phyloP scores from a whole-genome alignment of 2,113 vertebrate species.

The Etheostoma spectabile region DNA sequence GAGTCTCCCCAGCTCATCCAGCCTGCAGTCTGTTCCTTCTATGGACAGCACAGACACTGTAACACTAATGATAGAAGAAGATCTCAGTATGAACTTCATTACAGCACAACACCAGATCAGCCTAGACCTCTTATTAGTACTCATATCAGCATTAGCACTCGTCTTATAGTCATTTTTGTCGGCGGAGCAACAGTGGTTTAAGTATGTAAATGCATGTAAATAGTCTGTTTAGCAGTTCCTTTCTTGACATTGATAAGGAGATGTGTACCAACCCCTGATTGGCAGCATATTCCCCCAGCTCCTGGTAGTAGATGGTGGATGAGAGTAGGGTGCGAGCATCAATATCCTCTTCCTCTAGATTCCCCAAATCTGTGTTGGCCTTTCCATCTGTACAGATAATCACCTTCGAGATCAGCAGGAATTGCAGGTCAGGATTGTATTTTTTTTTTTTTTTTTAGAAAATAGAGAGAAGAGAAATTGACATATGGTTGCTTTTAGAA shows the following conservation, averaged over 20 bases:
- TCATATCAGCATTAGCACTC: not conserved
- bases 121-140: not conserved
- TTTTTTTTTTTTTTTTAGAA: not conserved
- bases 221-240: not conserved
- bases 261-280: slow-evolving; percentile 72
- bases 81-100: slow-evolving; percentile 29
- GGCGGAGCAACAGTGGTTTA: not conserved
- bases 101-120: not conserved
- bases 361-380: slow-evolving; percentile 83
- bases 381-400: slow-evolving; percentile 86
- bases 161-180: not conserved
- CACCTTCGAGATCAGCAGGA: slow-evolving; percentile 76
- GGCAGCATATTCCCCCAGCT: slow-evolving; percentile 80
- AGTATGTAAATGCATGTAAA: not conserved
- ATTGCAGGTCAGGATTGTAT: slow-evolving; percentile 25
- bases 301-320: slow-evolving; percentile 84
- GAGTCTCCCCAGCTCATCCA: slow-evolving; percentile 84
- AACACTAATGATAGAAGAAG: slow-evolving; percentile 71
- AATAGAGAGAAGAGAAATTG: not conserved
- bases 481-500: not conserved
- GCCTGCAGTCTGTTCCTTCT: slow-evolving; percentile 84
- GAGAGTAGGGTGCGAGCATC: slow-evolving; percentile 71
- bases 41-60: slow-evolving; percentile 84
- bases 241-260: not conserved
- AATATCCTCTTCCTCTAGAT: slow-evolving; percentile 78